Evolutionary conservation across 2,797 vertebrate species (phyloP).

Genomic region (Botia kubotai): DNA sequence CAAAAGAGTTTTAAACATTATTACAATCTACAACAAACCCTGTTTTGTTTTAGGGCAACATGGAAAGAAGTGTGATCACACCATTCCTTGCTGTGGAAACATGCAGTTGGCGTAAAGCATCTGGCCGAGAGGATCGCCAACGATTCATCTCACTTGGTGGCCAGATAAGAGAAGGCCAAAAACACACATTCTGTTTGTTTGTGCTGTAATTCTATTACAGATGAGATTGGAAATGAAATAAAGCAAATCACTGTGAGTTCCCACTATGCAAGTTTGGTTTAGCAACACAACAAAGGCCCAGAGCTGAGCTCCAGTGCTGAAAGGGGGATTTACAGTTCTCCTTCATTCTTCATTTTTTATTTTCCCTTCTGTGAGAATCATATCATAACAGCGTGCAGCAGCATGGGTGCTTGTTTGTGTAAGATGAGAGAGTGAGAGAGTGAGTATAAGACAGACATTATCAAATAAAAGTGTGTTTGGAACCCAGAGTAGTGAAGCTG

Average conservation of each 20-base stretch:
- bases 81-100: constrained; percentile 40
- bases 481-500: background rate
- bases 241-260: constrained; percentile 68
- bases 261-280: constrained; percentile 69
- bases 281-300: constrained; percentile 73
- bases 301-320: constrained; percentile 68
- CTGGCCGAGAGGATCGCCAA: constrained; percentile 46
- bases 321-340: constrained; percentile 58
- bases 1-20: constrained; percentile 5
- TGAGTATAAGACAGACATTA: constrained; percentile 20
- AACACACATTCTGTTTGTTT: constrained; percentile 69
- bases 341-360: constrained; percentile 39
- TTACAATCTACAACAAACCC: constrained; percentile 1
- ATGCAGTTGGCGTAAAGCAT: constrained; percentile 48
- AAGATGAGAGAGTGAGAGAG: constrained; percentile 32
- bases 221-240: constrained; percentile 68
- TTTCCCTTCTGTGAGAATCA: constrained; percentile 33
- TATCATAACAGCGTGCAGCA: constrained; percentile 42
- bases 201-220: constrained; percentile 68
- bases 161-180: constrained; percentile 69
- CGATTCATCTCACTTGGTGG: constrained; percentile 69
- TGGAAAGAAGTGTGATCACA: constrained; percentile 15
- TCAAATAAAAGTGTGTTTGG: background rate
- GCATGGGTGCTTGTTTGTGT: constrained; percentile 32
- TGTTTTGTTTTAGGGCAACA: constrained; percentile 24